Base-by-base conservation (phyloP, 2,113 vertebrate species). In the Xenopus borealis region DNA sequence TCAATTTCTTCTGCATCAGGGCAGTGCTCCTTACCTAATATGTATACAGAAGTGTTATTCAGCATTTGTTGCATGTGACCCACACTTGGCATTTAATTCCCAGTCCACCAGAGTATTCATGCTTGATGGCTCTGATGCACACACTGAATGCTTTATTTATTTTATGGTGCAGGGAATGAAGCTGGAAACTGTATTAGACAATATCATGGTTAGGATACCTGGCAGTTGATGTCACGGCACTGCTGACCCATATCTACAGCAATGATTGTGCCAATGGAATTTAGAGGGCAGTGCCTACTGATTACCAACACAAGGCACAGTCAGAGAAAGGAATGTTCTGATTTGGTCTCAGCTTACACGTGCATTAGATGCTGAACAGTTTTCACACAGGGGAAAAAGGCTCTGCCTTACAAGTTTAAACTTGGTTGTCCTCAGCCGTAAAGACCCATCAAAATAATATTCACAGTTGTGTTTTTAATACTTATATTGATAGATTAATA, bases 41-140 rank as follows among this genome's bases (percentile, higher is more conserved):
- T 82, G 85, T 89, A 91, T 89, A 88, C 83, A 93, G 93, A 88
- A 92, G 85, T 83, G 89, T 92, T 92, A 93, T 89, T 91, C 88
- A 87, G 85, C 83, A 66, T 84, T 89, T 89, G 91, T 88, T 91
- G 90, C 83, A 78, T 84, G 86, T 93, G 91, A 94, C 90, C 91
- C 91, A 88, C 84, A 89, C 86, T 89, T 92, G 88, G 86, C 90
- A 93, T 91, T 93, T 92, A 91, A 92, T 90, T 93, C 89, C 88
- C 89, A 80, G 89, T 84, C 89, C 87, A 89, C 87, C 79, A 33
- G 83, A 84, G 85, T 86, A 93, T 91, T 91, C 89, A 91, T 86
- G 89, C 86, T 87, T 84, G 85, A 89, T 83, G 84, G 88, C 89
- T 90, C 80, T 84, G 83, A 85, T 89, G 87, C 84, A 91, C 85